These are phyloP conservation scores for Takifugu bimaculatus DNA, from an alignment of 2,113 vertebrate genomes.

Conservation along the genomic window DNA sequence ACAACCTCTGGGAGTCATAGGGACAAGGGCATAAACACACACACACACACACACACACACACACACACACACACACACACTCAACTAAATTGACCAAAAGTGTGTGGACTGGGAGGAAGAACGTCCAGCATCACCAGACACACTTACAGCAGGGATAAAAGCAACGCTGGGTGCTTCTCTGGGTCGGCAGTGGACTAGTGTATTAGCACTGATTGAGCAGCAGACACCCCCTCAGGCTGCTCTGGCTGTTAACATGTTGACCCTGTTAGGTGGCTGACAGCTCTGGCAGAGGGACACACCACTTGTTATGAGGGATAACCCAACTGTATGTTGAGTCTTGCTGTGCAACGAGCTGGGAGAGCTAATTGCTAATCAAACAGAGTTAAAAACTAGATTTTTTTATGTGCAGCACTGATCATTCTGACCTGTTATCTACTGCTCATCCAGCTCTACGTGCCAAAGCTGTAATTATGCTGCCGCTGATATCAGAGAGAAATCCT, in stretches of 20 bases:
- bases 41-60: constrained; percentile 4
- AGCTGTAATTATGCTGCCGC: constrained; percentile 73
- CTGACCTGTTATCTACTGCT: constrained; percentile 60
- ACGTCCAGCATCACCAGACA: too few relatives aligned
- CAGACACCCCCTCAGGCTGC: too few relatives aligned
- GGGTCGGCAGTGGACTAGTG: too few relatives aligned
- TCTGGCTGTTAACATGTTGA: constrained; percentile 46
- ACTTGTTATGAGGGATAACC: constrained; percentile 54
- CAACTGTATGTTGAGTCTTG: constrained; percentile 25
- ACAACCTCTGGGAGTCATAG: constrained; percentile 38
- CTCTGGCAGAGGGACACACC: constrained; percentile 49
- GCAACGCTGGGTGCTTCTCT: too few relatives aligned
- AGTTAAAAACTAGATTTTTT: constrained; percentile 61
- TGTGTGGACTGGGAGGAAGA: too few relatives aligned
- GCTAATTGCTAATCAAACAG: constrained; percentile 49
- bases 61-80: too few relatives aligned
- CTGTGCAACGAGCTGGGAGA: not conserved
- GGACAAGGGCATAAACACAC: not conserved
- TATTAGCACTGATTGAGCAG: not conserved
- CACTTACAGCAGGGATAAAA: too few relatives aligned
- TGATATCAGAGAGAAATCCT: constrained; percentile 70
- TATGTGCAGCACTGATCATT: constrained; percentile 72
- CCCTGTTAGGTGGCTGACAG: constrained; percentile 61
- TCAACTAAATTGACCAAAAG: too few relatives aligned
- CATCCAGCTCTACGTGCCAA: constrained; percentile 72